phyloP scores from a whole-genome alignment of 2,113 vertebrate species.

The Myotis yumanensis region DNA sequence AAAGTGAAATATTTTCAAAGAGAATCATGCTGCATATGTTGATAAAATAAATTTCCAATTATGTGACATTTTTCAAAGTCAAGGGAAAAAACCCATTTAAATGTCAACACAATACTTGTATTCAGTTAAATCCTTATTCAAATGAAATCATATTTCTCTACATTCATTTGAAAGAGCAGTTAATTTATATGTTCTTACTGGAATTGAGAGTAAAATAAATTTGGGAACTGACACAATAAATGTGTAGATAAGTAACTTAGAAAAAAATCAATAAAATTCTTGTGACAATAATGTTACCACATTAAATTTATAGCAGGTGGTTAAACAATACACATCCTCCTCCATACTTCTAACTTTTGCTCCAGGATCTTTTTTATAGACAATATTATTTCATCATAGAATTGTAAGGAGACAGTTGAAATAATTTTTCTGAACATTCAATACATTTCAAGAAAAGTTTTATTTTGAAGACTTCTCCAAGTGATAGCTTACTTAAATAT shows the following conservation, averaged over 20 bases:
- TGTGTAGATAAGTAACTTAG: conserved; percentile 75
- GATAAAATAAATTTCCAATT: conserved; percentile 52
- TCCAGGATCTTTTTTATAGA: conserved; percentile 80
- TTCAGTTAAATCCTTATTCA: conserved; percentile 56
- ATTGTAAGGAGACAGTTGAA: conserved; percentile 78
- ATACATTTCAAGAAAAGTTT: conserved; percentile 65
- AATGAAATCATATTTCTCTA: conserved; percentile 33
- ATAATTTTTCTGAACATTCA: conserved; percentile 73
- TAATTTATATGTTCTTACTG: conserved; percentile 73
- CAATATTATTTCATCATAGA: conserved; percentile 73
- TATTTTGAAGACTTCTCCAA: conserved; percentile 73
- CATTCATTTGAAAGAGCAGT: conserved; percentile 58
- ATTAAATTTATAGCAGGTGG: conserved; percentile 78
- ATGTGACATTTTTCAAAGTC: conserved; percentile 30
- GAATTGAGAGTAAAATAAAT: conserved; percentile 71
- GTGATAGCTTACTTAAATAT: conserved; percentile 75
- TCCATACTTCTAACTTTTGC: conserved; percentile 71
- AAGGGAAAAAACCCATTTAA: conserved; percentile 38
- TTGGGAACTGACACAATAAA: conserved; percentile 67
- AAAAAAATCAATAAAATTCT: conserved; percentile 77
- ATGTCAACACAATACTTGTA: background rate
- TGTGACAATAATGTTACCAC: conserved; percentile 70
- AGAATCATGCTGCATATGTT: background rate
- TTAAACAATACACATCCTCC: conserved; percentile 77
- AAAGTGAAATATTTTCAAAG: background rate